These are phyloP conservation scores for Brachyistius frenatus DNA, from an alignment of 2,113 vertebrate species.

Conservation along the genomic window DNA sequence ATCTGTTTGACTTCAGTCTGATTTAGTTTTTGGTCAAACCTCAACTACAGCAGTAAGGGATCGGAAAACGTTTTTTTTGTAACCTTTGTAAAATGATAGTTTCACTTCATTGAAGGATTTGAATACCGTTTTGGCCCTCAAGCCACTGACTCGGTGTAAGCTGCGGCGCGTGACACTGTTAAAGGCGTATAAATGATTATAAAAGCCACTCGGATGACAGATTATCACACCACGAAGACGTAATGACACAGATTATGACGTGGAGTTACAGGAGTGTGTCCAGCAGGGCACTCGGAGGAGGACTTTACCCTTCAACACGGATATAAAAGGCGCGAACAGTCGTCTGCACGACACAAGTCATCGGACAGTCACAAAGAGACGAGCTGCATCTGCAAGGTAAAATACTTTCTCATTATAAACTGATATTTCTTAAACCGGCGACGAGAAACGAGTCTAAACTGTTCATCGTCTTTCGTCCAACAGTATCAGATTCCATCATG, in stretches of 20 bases:
- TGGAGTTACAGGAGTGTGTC: conserved; percentile 55
- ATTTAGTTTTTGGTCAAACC: too few species aligned
- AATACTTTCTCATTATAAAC: not conserved
- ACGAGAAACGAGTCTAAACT: too few species aligned
- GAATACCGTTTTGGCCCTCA: too few species aligned
- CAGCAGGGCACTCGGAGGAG: conserved; percentile 57
- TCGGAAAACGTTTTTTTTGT: too few species aligned
- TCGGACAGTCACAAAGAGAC: conserved; percentile 15
- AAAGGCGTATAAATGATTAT: not conserved
- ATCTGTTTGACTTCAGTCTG: too few species aligned
- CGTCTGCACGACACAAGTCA: conserved; percentile 4
- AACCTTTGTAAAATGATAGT: too few species aligned
- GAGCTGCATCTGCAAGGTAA: conserved; percentile 38
- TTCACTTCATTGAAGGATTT: too few species aligned
- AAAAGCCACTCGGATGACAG: too few species aligned
- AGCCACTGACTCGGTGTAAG: too few species aligned
- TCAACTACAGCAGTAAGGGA: too few species aligned
- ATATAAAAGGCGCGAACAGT: conserved; percentile 31
- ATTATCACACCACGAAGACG: not conserved
- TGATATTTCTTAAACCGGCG: too few species aligned
- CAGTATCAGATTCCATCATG: conserved; percentile 60
- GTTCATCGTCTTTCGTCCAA: not conserved
- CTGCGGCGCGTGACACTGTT: not conserved
- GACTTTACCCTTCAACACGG: conserved; percentile 67
- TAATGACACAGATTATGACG: conserved; percentile 24